Conservation (phyloP, 64 coral and sea anemone species). For the Acropora tenuis region DNA sequence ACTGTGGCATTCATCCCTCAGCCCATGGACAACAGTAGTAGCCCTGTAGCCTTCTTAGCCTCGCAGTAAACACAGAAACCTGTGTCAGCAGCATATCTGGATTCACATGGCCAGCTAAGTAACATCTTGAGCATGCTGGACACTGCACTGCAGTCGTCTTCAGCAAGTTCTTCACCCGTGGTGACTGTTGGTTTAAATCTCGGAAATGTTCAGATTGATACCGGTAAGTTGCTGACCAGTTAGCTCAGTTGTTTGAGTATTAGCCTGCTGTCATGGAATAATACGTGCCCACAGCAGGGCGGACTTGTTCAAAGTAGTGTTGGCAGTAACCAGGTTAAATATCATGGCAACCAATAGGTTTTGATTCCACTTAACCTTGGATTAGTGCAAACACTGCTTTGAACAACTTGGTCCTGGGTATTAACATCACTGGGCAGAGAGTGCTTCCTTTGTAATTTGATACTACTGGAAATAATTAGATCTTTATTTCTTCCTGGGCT, state of each 20-base stretch:
- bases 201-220: slow-evolving; percentile 4
- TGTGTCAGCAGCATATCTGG: slow-evolving; percentile 45
- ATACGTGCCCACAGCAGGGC: no score
- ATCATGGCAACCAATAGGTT: no score
- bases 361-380: no score
- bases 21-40: slow-evolving; percentile 40
- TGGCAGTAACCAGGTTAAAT: no score
- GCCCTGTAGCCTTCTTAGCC: slow-evolving; percentile 36
- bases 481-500: no score
- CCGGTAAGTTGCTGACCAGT: neutral
- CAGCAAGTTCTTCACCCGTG: slow-evolving; percentile 1
- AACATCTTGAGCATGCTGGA: slow-evolving; percentile 87
- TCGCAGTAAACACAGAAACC: slow-evolving; percentile 36
- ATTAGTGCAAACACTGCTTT: no score
- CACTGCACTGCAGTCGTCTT: slow-evolving; percentile 6
- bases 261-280: no score
- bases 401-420: no score
- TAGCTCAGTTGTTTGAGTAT: neutral
- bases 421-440: no score
- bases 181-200: slow-evolving; percentile 2
- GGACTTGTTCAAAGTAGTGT: no score
- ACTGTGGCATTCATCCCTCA: slow-evolving; percentile 64
- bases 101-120: slow-evolving; percentile 58
- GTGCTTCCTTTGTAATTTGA: no score
- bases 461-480: no score